Base-by-base conservation (phyloP, 2,797 vertebrate species). In the Brachyrhaphis roseni region DNA sequence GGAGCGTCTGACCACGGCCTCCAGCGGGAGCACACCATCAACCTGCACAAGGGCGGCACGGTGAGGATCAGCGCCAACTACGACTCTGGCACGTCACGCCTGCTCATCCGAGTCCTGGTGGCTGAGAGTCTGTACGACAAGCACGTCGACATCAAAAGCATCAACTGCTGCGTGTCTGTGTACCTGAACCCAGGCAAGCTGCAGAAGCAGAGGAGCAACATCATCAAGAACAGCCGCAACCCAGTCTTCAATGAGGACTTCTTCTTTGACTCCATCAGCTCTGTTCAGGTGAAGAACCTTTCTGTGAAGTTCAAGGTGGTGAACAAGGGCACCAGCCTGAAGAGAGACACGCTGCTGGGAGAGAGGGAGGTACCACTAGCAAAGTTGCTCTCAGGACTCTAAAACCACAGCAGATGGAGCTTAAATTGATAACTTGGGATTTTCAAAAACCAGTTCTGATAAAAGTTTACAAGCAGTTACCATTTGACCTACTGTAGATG, bases 181-280 rank as follows among this genome's bases (percentile, higher is more conserved):
- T 98, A 97, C 90, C 95, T 99, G 87, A 98, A 97, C 87, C 98
- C 98, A 0, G 98, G 98, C 2, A 99, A 99, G 95, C 92, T 97
- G 86, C 98, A 99, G 95, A 99, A 98, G 86, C 98, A 99, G 78
- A 94, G 98, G 76, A 99, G 98, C 96, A 98, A 97, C 92, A 97
- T 99, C n/a, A 95, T 99, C 94, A 99, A 98, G 94, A 98, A 98
- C 94, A 99, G 97, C 94, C 97, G 97, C 86, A 98, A 97, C 88
- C 98, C 98, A 0, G 80, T 98, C 89, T 99, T 99, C 95, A 99
- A 99, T 0, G 98, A 99, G 93, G 98, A 99, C 94, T 99, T 99
- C 93, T 99, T 98, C 95, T 99, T 99, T 2, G 98, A 99, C 1
- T 96, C 97, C 2, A 92, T 99, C 82, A 96, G 96, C 18, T 88